Base-by-base conservation (phyloP, 1,140 invertebrate species). In the Pachypsylla venusta region DNA sequence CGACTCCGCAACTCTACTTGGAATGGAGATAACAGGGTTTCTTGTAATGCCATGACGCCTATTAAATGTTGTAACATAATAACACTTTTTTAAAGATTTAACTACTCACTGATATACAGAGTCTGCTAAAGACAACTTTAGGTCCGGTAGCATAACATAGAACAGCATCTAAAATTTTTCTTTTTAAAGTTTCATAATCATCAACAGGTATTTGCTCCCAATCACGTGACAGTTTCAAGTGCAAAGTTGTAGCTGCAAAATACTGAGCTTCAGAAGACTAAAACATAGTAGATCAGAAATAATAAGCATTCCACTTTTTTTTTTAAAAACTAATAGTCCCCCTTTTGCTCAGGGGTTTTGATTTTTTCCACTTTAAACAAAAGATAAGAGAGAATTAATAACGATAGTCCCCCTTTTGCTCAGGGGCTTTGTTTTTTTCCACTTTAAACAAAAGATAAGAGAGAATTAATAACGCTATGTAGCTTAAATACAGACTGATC, bases 241-340 rank as follows among this genome's bases (percentile, higher is more conserved):
- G 85, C 35, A 95, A 71, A 53, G 88, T 90, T 54, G 83, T 89
- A 5, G 91, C 90, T 58, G 85, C 92, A 79, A 91, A 96, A 74
- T 90, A 94, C 71, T 93, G 89, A 2, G 91, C 83, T 75, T 93
- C 89, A 57, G 81, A 79, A 42, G 79, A 74, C 89, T 93, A 68
- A 56, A 77, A 64, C 59, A n/a, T n/a, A n/a, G n/a, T n/a, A n/a
- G n/a, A n/a, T n/a, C n/a, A n/a, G n/a, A n/a, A n/a, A n/a, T n/a
- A n/a, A n/a, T n/a, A n/a, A n/a, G n/a, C n/a, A n/a, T n/a, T n/a
- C n/a, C n/a, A n/a, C n/a, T n/a, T n/a, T n/a, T n/a, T n/a, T n/a
- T n/a, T n/a, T n/a, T n/a, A n/a, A n/a, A n/a, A n/a, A n/a, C n/a
- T n/a, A n/a, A n/a, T n/a, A n/a, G n/a, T n/a, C n/a, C n/a, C n/a